Evolutionary conservation across 2,888 invertebrate genomes (phyloP), one percentile per base, ranked within the genome.

Genomic region (Geotrupes spiniger): DNA sequence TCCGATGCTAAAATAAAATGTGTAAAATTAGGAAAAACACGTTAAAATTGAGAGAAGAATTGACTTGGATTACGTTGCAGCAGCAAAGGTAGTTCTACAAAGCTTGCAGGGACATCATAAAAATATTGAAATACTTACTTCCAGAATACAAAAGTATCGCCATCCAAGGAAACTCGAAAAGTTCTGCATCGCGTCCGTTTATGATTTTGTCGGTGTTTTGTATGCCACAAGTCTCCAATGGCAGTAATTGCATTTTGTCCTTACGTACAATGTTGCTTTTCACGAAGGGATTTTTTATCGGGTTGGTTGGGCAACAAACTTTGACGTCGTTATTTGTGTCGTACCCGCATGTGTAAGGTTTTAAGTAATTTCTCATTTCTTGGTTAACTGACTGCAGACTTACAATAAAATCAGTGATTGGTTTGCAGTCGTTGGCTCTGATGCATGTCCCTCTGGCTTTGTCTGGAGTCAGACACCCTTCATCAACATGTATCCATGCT

Each of bases 131-230:
- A 21, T 16, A 52, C 2, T 42, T 15, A 21, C 63, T 52, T 3
- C 54, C 60, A 3, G 59, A 42, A 47, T 85, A 87, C 1, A 79
- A 78, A n/a, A 88, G 64, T 1, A 87, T 70, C 0, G 82, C 85
- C 84, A 88, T 83, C 87, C 87, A 89, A 0, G 87, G 87, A 70
- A 80, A 85, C 57, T 87, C 83, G 27, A 76, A 78, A 2, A 85
- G 64, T 0, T 67, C 67, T 0, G 87, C 82, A 49, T 75, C 71
- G 33, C 80, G 76, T 0, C 87, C 88, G 2, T 79, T 78, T 16
- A 72, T 66, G 6, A 75, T 74, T 4, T 78, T 63, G 21, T 21
- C 21, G n/a, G n/a, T n/a, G n/a, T n/a, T n/a, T n/a, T n/a, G n/a
- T 1, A 67, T 67, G 0, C 87, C 87, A 61, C 87, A 87, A 0